Evolutionary conservation across 2,113 vertebrate species (phyloP).

Genomic region (Bufo bufo): DNA sequence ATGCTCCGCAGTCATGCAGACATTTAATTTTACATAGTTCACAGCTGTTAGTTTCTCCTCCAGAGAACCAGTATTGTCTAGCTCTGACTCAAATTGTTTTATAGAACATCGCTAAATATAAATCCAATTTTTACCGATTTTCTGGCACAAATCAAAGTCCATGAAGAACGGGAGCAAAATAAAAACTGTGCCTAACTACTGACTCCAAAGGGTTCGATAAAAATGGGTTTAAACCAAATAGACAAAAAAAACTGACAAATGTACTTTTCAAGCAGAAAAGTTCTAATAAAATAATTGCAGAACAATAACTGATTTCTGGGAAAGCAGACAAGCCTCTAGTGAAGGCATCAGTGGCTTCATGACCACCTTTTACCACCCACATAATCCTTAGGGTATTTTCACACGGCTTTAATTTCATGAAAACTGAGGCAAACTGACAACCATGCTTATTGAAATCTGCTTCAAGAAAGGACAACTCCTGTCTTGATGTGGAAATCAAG

Average conservation of each 20-base stretch:
- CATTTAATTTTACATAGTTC: slow-evolving; percentile 25
- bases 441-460: too few relatives aligned
- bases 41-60: slow-evolving; percentile 26
- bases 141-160: slow-evolving; percentile 28
- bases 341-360: too few relatives aligned
- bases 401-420: too few relatives aligned
- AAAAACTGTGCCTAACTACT: neutral
- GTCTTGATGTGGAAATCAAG: too few relatives aligned
- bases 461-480: too few relatives aligned
- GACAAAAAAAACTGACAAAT: neutral
- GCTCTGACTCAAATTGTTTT: slow-evolving; percentile 46
- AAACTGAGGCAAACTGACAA: too few relatives aligned
- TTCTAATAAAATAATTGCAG: neutral
- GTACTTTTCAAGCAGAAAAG: neutral
- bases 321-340: too few relatives aligned
- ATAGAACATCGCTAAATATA: slow-evolving; percentile 37
- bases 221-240: neutral
- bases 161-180: slow-evolving; percentile 18
- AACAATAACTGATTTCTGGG: neutral
- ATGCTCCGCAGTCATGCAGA: slow-evolving; percentile 14
- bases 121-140: slow-evolving; percentile 56
- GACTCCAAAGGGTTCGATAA: neutral
- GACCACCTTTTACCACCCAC: too few relatives aligned
- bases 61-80: slow-evolving; percentile 18
- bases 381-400: too few relatives aligned